These are phyloP conservation scores for Caranx melampygus DNA, from an alignment of 2,113 vertebrate genomes.

Conservation along the genomic window DNA sequence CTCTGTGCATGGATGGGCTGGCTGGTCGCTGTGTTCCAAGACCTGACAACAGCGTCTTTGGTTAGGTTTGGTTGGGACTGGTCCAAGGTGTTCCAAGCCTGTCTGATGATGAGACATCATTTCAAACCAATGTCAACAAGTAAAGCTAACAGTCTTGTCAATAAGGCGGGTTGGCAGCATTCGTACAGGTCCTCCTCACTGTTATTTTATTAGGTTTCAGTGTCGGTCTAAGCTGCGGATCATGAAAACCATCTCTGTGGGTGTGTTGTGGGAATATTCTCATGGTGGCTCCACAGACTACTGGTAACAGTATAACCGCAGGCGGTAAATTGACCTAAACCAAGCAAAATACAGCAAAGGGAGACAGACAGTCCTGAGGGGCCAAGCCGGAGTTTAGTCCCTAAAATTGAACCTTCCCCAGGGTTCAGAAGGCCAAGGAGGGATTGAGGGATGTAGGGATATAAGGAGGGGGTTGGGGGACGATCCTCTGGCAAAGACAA, in stretches of 20 bases:
- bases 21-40: slow-evolving; percentile 29
- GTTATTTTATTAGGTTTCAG: slow-evolving; percentile 58
- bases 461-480: slow-evolving; percentile 20
- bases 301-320: slow-evolving; percentile 52
- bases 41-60: slow-evolving; percentile 10
- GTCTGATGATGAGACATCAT: slow-evolving; percentile 43
- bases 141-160: slow-evolving; percentile 45
- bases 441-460: slow-evolving; percentile 33
- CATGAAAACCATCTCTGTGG: slow-evolving; percentile 24
- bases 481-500: slow-evolving; percentile 43
- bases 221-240: slow-evolving; percentile 34
- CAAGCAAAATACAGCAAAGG: slow-evolving; percentile 58
- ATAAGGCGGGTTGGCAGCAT: slow-evolving; percentile 17
- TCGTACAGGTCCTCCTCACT: slow-evolving; percentile 4
- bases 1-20: slow-evolving; percentile 23
- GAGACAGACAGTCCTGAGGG: slow-evolving; percentile 63
- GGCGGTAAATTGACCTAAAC: slow-evolving; percentile 68
- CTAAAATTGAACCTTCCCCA: slow-evolving; percentile 63
- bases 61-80: slow-evolving; percentile 31
- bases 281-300: slow-evolving; percentile 39
- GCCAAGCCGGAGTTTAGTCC: slow-evolving; percentile 58
- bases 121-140: slow-evolving; percentile 37
- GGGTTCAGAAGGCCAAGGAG: slow-evolving; percentile 50
- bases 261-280: slow-evolving; percentile 60
- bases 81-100: slow-evolving; percentile 16